Evolutionary conservation across 1,140 invertebrate genomes (phyloP).

Genomic region (Ericerus pela): DNA sequence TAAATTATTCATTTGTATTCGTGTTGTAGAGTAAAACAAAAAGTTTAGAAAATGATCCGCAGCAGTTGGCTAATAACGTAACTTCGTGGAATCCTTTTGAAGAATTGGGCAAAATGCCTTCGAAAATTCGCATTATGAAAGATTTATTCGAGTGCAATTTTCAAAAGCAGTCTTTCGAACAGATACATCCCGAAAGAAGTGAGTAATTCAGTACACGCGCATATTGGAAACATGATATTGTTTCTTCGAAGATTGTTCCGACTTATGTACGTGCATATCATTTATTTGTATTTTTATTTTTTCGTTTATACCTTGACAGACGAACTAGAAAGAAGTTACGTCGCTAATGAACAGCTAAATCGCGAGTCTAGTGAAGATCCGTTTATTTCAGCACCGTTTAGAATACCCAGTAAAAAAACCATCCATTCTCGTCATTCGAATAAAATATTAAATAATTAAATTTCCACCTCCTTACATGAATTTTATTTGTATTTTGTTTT

Average conservation of each 20-base stretch:
- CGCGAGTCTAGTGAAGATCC: conserved; percentile 24
- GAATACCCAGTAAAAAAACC: conserved; percentile 8
- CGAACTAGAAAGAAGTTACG: background rate
- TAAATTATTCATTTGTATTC: background rate
- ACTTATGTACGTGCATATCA: background rate
- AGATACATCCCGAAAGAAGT: background rate
- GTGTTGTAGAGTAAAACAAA: background rate
- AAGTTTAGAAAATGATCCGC: conserved; percentile 32
- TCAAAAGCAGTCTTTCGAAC: background rate
- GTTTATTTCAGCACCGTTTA: conserved; percentile 42
- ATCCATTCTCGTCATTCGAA: too few relatives aligned
- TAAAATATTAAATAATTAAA: too few relatives aligned
- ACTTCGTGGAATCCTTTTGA: conserved; percentile 72
- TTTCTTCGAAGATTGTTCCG: background rate
- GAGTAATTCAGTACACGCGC: background rate
- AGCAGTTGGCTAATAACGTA: conserved; percentile 44
- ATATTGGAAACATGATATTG: background rate
- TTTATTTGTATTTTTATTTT: background rate
- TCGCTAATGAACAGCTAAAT: conserved; percentile 29
- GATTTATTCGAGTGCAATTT: background rate
- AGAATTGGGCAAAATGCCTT: conserved; percentile 32
- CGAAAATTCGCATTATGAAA: background rate
- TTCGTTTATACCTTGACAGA: background rate
- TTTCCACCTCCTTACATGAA: too few relatives aligned
- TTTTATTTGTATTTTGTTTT: background rate